A percentile compares a stretch with the other conserved stretches of the same genome.
Evolutionary conservation across 2,113 vertebrate genomes (phyloP).

Genomic region (Rhadina sibilatrix): DNA sequence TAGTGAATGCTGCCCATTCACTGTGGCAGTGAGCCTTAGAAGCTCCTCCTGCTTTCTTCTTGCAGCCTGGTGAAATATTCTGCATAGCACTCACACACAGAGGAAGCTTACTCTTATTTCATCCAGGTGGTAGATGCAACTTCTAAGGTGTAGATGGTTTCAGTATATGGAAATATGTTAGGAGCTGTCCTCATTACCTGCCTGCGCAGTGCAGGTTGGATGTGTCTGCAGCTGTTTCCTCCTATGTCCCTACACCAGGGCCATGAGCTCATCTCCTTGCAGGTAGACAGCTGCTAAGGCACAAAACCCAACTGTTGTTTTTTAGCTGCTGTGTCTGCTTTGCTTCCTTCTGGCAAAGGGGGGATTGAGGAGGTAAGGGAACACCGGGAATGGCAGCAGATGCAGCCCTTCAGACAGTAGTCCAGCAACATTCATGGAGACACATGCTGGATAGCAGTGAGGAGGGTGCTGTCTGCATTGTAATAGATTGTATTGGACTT

Average conservation of each 20-base stretch:
- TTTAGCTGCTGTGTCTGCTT: not conserved
- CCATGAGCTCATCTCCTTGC: not conserved
- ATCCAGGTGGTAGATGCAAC: not conserved
- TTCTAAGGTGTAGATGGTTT: not conserved
- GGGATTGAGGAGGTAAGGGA: accelerated
- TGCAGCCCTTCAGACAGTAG: not conserved
- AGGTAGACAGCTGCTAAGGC: not conserved
- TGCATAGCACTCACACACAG: not conserved
- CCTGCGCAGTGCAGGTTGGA: not conserved
- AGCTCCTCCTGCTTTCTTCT: not conserved
- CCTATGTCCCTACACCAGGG: accelerated
- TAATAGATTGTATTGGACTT: not conserved
- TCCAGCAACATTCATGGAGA: accelerated
- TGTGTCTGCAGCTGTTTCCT: not conserved
- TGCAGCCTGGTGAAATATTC: not conserved
- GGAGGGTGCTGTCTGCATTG: not conserved
- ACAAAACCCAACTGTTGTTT: not conserved
- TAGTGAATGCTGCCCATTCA: not conserved
- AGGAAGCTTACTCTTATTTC: not conserved
- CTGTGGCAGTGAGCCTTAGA: not conserved
- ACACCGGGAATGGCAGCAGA: not conserved
- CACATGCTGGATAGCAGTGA: not conserved
- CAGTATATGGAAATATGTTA: not conserved
- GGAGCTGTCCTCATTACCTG: not conserved
- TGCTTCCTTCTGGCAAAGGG: not conserved